A percentile compares a stretch with the other conserved stretches of the same genome.
These are phyloP conservation scores for Amblyopsis hoosieri DNA, from an alignment of 2,797 vertebrate genomes.

Conservation along the genomic window DNA sequence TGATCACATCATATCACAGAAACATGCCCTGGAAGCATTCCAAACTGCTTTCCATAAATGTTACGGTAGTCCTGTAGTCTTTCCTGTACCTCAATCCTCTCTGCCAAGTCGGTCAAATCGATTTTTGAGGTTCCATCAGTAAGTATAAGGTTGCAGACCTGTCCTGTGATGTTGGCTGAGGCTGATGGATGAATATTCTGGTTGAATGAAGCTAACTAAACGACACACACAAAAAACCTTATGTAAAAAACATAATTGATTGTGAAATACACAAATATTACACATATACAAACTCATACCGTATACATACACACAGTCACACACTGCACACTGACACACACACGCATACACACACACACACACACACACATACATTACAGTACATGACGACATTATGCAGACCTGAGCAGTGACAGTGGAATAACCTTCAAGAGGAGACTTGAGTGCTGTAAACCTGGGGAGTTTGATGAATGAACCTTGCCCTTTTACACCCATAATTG, in stretches of 20 bases:
- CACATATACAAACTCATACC: constrained; percentile 23
- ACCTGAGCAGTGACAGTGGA: constrained; percentile 53
- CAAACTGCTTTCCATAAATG: too few relatives aligned
- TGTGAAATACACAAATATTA: constrained; percentile 31
- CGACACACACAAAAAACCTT: neutral
- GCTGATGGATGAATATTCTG: constrained; percentile 59
- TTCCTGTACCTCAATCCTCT: constrained; percentile 71
- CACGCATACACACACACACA: neutral
- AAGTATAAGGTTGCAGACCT: constrained; percentile 64
- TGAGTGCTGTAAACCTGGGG: constrained; percentile 46
- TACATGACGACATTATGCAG: too few relatives aligned
- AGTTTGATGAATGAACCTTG: constrained; percentile 45
- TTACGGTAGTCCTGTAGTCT: neutral
- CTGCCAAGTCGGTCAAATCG: constrained; percentile 48
- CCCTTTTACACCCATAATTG: constrained; percentile 45
- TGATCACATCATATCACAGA: too few relatives aligned
- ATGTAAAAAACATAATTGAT: neutral
- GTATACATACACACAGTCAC: constrained; percentile 6
- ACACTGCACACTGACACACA: neutral
- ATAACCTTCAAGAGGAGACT: neutral
- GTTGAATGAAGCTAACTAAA: constrained; percentile 63
- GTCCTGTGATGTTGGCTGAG: constrained; percentile 63
- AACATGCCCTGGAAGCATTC: too few relatives aligned
- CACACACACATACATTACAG: constrained; percentile 30
- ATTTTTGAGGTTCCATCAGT: constrained; percentile 13